Base-by-base conservation (phyloP, 2,113 vertebrate species). In the Tragelaphus strepsiceros region DNA sequence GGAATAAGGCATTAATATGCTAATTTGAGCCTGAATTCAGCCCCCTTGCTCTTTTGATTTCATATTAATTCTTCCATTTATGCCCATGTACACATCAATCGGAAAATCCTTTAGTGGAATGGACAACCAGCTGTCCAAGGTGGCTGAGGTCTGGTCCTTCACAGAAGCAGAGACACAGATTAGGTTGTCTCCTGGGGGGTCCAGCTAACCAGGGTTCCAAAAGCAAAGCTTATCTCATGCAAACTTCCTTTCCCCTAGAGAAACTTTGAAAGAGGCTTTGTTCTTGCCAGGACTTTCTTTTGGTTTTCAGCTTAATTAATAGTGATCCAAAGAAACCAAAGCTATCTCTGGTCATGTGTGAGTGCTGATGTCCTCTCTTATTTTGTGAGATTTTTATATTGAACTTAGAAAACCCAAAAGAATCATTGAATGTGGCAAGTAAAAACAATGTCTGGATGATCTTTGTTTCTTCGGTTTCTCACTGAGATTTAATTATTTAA, bases 71-170 rank as follows among this genome's bases (percentile, higher is more conserved):
- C 62, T 95, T 89, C n/a, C 61, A 16, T 81, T 97, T 95, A 88
- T 91, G 90, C 62, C 35, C 53, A 0, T 71, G 71, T 90, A 97
- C 97, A n/a, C 7, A 6, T 98, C 97, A 97, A 67, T 89, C 12
- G 59, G 87, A 94, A 94, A 94, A 95, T 53, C 78, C 96, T 87
- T 89, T 80, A 77, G 54, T 90, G 58, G 86, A 93, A 89, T 91
- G 97, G 94, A 97, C 97, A 97, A 15, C 67, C 97, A 96, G 96
- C 95, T 98, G 98, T 93, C 78, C 53, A 5, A 80, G 91, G 94
- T 91, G 83, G 59, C 82, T n/a, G 87, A 95, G 56, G 94, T 85
- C 95, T 22, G 19, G 35, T 83, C 62, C 35, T 43, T 64, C 64
- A 58, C 30, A 19, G 67, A 87, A 46, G 78, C 91, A 94, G 61